Base-by-base conservation (phyloP, 2,113 vertebrate genomes). In the Melozone crissalis region DNA sequence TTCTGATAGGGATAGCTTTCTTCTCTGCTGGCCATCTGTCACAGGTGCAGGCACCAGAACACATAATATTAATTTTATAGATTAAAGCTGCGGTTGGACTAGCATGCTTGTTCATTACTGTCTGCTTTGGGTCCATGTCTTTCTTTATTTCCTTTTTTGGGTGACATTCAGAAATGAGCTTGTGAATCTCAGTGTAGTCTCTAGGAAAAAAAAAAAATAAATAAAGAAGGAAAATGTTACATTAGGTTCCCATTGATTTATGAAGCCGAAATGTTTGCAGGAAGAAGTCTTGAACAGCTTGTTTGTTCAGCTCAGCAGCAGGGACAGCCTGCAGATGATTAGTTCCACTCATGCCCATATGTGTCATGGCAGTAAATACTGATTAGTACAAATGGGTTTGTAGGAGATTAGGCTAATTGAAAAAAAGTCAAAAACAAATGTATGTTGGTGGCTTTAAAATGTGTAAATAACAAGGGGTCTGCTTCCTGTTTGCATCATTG, bases 21-120 rank as follows among this genome's bases (percentile, higher is more conserved):
- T 95, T 78, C 52, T 96, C 58, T 76, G 9, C 55, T 97, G 91
- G 83, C 95, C 96, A 97, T 98, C 97, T 97, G 97, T 96, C 65
- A 96, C 94, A 95, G 95, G 94, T 94, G 69, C 65, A 84, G n/a
- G 52, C 76, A 92, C 20, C 8, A 82, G 85, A 83, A 44, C 30
- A 69, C 9, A 10, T 24, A 43, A 73, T 94, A 90, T 75, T 95
- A 83, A 95, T 68, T 97, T 81, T 93, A 92, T 66, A 94, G 57
- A 96, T 88, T 74, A 94, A 97, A 97, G 78, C 47, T 57, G 87
- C 72, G 77, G 37, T 86, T 87, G 73, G 39, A 72, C 51, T 83
- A 68, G 13, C 14, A 13, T 49, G 27, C 43, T 47, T 69, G 31
- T 84, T 71, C 78, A 61, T 89, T 87, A 55, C 41, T 43, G 30